Evolutionary conservation across 1,140 invertebrate species (phyloP), one percentile per base, ranked within the genome.

Genomic region (Melipona quadrifasciata): DNA sequence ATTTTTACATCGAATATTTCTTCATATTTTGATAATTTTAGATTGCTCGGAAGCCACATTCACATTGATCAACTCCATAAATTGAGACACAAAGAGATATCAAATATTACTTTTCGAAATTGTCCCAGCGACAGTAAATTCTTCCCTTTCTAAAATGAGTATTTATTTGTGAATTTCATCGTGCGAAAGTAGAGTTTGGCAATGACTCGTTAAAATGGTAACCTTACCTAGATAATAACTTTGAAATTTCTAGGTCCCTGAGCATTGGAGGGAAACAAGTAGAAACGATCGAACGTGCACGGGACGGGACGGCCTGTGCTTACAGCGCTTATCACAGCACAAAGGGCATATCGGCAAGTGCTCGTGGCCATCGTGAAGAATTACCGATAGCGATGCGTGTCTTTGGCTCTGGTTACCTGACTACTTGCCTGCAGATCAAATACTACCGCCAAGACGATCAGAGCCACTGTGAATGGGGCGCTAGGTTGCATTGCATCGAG

Each of bases 401-500:
- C 4, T 85, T 93, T 17, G 95, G 94, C 17, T 95, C 95, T 12
- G 94, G 95, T 57, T 94, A 94, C 71, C 90, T 96, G 82, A 94
- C 94, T 21, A 95, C 95, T 55, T 93, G 94, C 75, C 91, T 96
- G 72, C 96, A 96, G 84, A 95, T 95, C 73, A 96, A 96, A 89
- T 95, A 95, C 75, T 96, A 96, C 89, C 95, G 95, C 78, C 71
- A 90, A 11, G 94, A 94, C 27, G 95, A 96, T 79, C 94, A 93
- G 34, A 95, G 95, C 24, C 95, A 96, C 86, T 95, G 95, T 77
- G 95, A 95, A 39, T 96, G 95, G 95, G 95, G 95, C 55, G 95
- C 94, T 8, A 91, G 93, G n/a, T 90, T 96, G 14, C 95, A 96
- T 86, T 95, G 95, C 86, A 95, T 96, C 86, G 95, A 96, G 80